Conservation (phyloP, 2,888 invertebrate genomes). For the Zygogramma bicolorata region DNA sequence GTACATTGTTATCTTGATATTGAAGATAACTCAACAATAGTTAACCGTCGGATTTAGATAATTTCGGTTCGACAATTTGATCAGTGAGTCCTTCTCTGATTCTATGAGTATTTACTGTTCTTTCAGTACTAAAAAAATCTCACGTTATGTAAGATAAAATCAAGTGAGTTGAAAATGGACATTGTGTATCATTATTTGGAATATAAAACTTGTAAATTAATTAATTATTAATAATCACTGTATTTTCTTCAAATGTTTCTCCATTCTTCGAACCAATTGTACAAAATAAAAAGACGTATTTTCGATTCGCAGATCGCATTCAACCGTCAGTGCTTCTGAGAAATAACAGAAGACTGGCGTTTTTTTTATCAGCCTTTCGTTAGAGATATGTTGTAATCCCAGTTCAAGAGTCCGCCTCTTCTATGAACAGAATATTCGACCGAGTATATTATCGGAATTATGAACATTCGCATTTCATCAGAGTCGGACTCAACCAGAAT, state of each 20-base stretch:
- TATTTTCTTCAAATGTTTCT: neutral
- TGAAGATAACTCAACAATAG: too few species aligned
- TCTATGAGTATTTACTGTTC: too few species aligned
- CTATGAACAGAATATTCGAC: constrained; percentile 25
- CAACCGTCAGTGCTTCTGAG: neutral
- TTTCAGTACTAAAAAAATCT: too few species aligned
- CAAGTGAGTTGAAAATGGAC: too few species aligned
- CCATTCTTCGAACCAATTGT: neutral
- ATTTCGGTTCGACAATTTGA: too few species aligned
- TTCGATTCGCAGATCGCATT: neutral
- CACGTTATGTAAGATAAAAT: too few species aligned
- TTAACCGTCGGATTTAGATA: too few species aligned
- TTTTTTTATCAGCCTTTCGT: neutral
- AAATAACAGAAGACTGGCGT: neutral
- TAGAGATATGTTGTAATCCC: neutral
- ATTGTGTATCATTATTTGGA: too few species aligned
- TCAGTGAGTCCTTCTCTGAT: too few species aligned
- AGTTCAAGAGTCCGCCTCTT: constrained; percentile 8
- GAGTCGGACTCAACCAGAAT: neutral
- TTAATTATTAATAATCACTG: too few species aligned
- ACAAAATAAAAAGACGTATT: neutral
- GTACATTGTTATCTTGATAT: too few species aligned
- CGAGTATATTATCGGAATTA: constrained; percentile 29
- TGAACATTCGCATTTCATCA: constrained; percentile 17
- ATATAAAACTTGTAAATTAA: too few species aligned